phyloP scores from a whole-genome alignment of 2,113 vertebrate genomes.

The Ceratotherium simum region DNA sequence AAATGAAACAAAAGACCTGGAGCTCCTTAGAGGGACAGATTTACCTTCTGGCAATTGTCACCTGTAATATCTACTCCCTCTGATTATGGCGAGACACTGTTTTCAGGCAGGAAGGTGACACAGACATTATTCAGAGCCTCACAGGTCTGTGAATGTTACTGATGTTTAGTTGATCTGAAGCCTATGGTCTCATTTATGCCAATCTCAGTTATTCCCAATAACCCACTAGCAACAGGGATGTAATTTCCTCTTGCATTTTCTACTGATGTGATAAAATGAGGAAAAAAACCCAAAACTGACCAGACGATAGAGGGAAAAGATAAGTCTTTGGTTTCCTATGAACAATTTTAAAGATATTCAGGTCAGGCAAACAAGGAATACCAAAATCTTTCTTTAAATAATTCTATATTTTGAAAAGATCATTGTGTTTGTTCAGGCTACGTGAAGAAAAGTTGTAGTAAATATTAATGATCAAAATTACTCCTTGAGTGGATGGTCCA shows the following conservation, averaged over 20 bases:
- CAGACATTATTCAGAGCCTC: not conserved
- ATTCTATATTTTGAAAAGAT: slow-evolving; percentile 47
- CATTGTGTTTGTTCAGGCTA: not conserved
- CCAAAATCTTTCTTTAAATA: not conserved
- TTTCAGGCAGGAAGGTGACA: slow-evolving; percentile 15
- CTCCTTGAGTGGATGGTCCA: not conserved
- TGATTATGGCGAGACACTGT: not conserved
- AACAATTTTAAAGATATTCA: slow-evolving; percentile 44
- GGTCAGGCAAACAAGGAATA: slow-evolving; percentile 42
- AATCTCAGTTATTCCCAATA: slow-evolving; percentile 23
- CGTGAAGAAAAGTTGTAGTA: slow-evolving; percentile 38
- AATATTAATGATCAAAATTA: slow-evolving; percentile 41
- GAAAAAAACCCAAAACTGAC: not conserved
- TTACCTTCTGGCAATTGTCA: not conserved
- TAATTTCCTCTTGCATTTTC: slow-evolving; percentile 65
- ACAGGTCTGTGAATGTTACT: not conserved
- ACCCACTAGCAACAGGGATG: not conserved
- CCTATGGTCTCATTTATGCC: not conserved
- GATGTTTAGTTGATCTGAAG: slow-evolving; percentile 36
- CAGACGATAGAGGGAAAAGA: slow-evolving; percentile 33
- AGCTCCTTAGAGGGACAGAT: not conserved
- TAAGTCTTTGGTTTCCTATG: slow-evolving; percentile 37
- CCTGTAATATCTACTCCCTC: not conserved
- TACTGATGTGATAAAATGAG: slow-evolving; percentile 44
- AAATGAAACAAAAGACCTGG: slow-evolving; percentile 28